Percentiles rank a stretch among this genome's conserved stretches.
Evolutionary conservation across 2,113 vertebrate genomes (phyloP).

Genomic region (Otocyon megalotis): DNA sequence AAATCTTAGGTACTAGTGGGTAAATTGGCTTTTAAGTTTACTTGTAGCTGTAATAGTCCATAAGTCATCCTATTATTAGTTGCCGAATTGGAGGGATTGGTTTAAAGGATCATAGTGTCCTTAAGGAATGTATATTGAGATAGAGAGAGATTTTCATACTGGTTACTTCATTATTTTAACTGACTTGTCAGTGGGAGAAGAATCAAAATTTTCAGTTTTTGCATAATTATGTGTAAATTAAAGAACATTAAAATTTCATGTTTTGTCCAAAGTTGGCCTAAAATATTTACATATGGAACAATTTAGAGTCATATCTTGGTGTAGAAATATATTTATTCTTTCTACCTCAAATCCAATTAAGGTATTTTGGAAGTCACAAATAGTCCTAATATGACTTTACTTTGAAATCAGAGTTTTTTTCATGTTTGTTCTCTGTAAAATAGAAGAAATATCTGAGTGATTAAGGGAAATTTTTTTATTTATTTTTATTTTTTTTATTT

Average conservation of each 20-base stretch:
- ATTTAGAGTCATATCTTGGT: background rate
- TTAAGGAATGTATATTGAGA: background rate
- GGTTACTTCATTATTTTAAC: background rate
- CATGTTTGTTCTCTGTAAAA: background rate
- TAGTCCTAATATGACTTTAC: slow-evolving; percentile 34
- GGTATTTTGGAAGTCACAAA: slow-evolving; percentile 41
- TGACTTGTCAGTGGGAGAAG: background rate
- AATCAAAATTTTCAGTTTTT: background rate
- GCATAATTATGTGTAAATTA: slow-evolving; percentile 11
- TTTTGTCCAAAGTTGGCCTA: background rate
- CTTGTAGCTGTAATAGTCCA: background rate
- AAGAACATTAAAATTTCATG: slow-evolving; percentile 10
- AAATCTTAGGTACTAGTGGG: background rate
- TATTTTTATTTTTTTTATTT: too few relatives aligned
- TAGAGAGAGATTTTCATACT: background rate
- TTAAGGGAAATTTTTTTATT: background rate
- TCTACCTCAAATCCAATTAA: slow-evolving; percentile 50
- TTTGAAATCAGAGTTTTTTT: slow-evolving; percentile 55
- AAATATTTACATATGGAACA: background rate
- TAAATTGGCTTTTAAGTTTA: background rate
- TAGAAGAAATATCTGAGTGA: background rate
- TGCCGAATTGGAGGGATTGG: background rate
- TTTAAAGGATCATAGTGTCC: background rate
- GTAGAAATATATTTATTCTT: slow-evolving; percentile 3
- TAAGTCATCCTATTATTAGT: background rate